Base-by-base conservation (phyloP, 2,888 invertebrate genomes). In the Idaea biselata region DNA sequence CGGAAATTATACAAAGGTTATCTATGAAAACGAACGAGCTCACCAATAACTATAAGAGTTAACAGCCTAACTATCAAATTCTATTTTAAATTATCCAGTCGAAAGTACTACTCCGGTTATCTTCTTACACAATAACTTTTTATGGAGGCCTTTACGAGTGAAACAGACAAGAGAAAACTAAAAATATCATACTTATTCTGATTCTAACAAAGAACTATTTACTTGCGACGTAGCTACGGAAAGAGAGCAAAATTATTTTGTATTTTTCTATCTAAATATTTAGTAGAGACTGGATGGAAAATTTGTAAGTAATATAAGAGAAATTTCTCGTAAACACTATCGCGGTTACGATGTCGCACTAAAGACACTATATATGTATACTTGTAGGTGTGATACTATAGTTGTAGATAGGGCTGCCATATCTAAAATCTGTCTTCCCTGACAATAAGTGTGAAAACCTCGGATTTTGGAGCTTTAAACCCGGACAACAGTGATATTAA, bases 11-110 rank as follows among this genome's bases (percentile, higher is more conserved):
- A 14, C 33, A 33, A 44, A 44, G 44, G 44, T 44, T 44, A 44
- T 44, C 44, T 44, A 8, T 44, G 44, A 44, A 44, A 44, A 8
- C 11, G 44, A 44, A 14, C 44, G 44, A 44, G 33, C 33, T 33
- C 18, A 18, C 7, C 6, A 56, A 55, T 55, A 18, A 17, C 18
- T 17, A 18, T 18, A 56, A 56, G 18, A 18, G 17, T 56, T 18
- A 56, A 56, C 56, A 17, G 16, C 55, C 55, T 14, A 56, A 56
- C 56, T 62, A 62, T 58, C 63, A 65, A 67, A 62, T 59, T 16
- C 55, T 55, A 33, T 16, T 59, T 44, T 44, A 44, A 44, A 44
- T 44, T 44, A 44, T 44, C 44, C 44, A 44, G 44, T 44, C 11
- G 8, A 11, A 44, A 44, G 44, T 6, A 44, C 44, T 44, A 44